Evolutionary conservation across 2,113 vertebrate species (phyloP).

Genomic region (Daphoenositta chrysoptera): DNA sequence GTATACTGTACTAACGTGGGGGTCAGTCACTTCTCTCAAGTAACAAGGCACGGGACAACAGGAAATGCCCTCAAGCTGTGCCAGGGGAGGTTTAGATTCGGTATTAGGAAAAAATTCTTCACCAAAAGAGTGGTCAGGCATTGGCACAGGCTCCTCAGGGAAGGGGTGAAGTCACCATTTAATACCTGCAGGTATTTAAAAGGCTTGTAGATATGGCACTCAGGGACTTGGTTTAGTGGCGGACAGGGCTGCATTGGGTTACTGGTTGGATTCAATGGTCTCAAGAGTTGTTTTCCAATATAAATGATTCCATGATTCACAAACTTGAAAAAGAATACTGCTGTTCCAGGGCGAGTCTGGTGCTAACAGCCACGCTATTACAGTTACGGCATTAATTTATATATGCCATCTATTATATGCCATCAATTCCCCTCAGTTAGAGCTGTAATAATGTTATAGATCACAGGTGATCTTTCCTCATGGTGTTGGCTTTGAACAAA

Average conservation of each 20-base stretch:
- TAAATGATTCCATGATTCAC: not conserved
- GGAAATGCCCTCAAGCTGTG: not conserved
- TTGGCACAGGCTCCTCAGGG: not conserved
- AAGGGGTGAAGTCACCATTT: not conserved
- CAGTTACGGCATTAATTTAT: not conserved
- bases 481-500: not conserved
- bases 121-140: not conserved
- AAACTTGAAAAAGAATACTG: not conserved
- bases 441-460: not conserved
- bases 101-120: not conserved
- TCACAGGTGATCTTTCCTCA: not conserved
- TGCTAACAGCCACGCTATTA: not conserved
- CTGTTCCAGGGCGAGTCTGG: not conserved
- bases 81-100: not conserved
- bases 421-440: not conserved
- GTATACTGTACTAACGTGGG: too few species aligned
- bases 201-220: not conserved
- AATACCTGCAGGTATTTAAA: not conserved
- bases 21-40: not conserved
- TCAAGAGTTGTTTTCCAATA: not conserved
- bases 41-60: not conserved
- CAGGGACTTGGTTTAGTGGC: not conserved
- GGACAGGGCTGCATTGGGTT: not conserved
- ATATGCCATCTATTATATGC: not conserved
- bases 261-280: accelerated